Percentiles rank a stretch among this genome's conserved stretches.
Evolutionary conservation across 2,113 vertebrate genomes (phyloP).

Genomic region (Amia ocellicauda): DNA sequence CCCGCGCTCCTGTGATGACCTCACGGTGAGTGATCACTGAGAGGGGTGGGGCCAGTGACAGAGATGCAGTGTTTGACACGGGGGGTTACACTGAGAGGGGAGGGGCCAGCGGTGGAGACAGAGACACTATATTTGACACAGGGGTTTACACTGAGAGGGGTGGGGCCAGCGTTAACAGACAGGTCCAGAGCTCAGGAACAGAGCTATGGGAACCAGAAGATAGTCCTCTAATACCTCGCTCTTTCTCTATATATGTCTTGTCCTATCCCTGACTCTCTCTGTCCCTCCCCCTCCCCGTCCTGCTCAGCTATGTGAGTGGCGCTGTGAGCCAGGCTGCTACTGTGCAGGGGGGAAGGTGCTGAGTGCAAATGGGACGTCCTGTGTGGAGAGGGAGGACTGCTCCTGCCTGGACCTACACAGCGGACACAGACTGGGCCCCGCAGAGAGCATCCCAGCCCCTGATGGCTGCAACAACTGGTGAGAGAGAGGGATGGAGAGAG

Average conservation of each 20-base stretch:
- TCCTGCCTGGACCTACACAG: constrained; percentile 70
- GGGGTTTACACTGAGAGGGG: too few species aligned
- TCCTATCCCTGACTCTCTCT: not conserved
- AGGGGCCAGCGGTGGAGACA: too few species aligned
- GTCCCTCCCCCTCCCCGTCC: not conserved
- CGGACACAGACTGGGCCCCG: constrained; percentile 50
- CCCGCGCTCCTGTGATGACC: constrained; percentile 79
- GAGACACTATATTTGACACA: too few species aligned
- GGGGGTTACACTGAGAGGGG: too few species aligned
- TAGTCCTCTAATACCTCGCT: too few species aligned
- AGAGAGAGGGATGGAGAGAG: constrained; percentile 32
- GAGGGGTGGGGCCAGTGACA: too few species aligned
- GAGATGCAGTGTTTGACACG: too few species aligned
- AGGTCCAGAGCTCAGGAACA: too few species aligned
- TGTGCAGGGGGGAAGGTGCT: constrained; percentile 71
- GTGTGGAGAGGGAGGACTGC: constrained; percentile 59
- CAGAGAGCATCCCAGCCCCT: constrained; percentile 30
- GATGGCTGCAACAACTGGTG: constrained; percentile 86
- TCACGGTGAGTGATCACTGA: constrained; percentile 59
- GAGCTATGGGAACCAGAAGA: too few species aligned
- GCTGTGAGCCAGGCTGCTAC: constrained; percentile 81
- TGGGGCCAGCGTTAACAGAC: too few species aligned
- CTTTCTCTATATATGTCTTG: too few species aligned
- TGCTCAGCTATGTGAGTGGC: constrained; percentile 72
- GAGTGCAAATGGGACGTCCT: constrained; percentile 59